Conservation (phyloP, 2,113 vertebrate genomes). For the Dromaius novaehollandiae region DNA sequence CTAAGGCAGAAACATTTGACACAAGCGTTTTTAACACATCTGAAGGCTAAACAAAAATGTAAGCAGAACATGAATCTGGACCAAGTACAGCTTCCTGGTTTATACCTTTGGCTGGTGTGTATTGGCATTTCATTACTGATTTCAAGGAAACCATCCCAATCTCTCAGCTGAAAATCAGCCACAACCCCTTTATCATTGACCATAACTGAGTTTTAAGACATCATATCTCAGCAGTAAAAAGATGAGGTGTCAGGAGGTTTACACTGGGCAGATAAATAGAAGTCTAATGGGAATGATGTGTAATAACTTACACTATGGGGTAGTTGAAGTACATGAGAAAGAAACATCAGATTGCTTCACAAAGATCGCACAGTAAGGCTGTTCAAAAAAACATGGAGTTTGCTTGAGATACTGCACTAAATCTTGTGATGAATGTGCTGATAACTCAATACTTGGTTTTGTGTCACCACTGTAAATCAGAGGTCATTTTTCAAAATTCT, state of each 20-base stretch:
- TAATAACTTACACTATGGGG: neutral
- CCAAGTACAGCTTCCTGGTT: neutral
- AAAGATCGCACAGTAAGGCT: neutral
- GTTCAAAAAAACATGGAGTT: neutral
- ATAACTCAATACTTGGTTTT: slow-evolving; percentile 30
- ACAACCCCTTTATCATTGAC: neutral
- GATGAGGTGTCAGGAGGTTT: neutral
- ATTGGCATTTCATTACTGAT: neutral
- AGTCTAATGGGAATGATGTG: neutral
- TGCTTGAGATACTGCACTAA: neutral
- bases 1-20: slow-evolving; percentile 24
- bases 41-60: slow-evolving; percentile 8
- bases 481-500: slow-evolving; percentile 29
- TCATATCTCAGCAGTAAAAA: neutral
- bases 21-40: neutral
- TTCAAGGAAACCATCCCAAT: neutral
- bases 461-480: slow-evolving; percentile 52
- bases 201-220: neutral
- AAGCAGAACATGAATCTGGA: neutral
- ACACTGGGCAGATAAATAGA: neutral
- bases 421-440: slow-evolving; percentile 43
- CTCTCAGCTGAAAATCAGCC: neutral
- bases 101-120: neutral
- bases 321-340: neutral
- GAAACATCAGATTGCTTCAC: neutral